Evolutionary conservation across 2,888 invertebrate genomes (phyloP).

Genomic region (Melipona beecheii): DNA sequence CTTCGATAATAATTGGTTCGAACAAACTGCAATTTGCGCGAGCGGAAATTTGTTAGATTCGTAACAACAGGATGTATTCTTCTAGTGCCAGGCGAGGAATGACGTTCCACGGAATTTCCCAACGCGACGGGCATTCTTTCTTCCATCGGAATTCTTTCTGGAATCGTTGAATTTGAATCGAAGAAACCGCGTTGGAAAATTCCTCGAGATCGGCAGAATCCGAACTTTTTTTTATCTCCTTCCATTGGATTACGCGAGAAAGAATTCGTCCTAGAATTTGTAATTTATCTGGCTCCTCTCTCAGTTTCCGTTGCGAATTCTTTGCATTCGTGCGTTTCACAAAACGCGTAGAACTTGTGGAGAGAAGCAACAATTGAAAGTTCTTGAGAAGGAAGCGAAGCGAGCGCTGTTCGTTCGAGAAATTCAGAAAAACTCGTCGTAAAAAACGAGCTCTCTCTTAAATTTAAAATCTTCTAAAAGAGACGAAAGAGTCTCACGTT

Average conservation of each 20-base stretch:
- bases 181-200: conserved; percentile 50
- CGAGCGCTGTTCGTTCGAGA: background rate
- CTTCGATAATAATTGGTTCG: conserved; percentile 16
- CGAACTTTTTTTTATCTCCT: conserved; percentile 4
- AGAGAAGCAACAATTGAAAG: background rate
- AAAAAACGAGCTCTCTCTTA: background rate
- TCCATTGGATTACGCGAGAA: conserved; percentile 6
- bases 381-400: background rate
- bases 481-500: background rate
- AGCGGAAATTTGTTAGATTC: conserved; percentile 15
- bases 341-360: background rate
- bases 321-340: background rate
- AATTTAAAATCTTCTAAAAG: background rate
- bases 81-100: conserved; percentile 21
- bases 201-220: conserved; percentile 32
- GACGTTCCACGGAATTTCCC: conserved; percentile 59
- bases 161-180: conserved; percentile 47
- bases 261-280: conserved; percentile 62
- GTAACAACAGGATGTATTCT: conserved; percentile 32
- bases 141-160: conserved; percentile 53
- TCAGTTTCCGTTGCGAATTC: background rate
- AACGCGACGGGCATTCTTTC: conserved; percentile 48
- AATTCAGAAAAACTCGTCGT: background rate
- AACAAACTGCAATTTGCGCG: conserved; percentile 1
- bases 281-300: conserved; percentile 15